A percentile compares a stretch with the other conserved stretches of the same genome.
These are phyloP conservation scores for Ceratitis capitata DNA, from an alignment of 1,140 invertebrate species.

Conservation along the genomic window DNA sequence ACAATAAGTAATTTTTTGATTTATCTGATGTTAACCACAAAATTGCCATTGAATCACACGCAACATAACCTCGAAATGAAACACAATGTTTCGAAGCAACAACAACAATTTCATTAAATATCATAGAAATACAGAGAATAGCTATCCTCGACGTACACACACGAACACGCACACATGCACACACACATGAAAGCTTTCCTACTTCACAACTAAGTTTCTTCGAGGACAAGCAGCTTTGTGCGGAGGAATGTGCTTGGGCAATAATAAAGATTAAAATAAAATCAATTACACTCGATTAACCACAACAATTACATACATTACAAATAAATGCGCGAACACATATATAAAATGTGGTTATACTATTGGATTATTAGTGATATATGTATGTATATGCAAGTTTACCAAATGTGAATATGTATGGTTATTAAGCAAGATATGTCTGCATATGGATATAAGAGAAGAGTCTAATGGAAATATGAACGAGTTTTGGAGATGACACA, in stretches of 20 bases:
- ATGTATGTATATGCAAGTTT: not conserved
- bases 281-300: constrained; percentile 65
- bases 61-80: constrained; percentile 22
- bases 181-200: not conserved
- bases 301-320: constrained; percentile 65
- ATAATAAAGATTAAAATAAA: constrained; percentile 65
- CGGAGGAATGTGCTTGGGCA: constrained; percentile 41
- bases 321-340: constrained; percentile 37
- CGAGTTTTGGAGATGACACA: not conserved
- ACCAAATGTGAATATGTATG: not conserved
- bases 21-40: constrained; percentile 26
- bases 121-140: not conserved
- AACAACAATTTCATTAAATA: constrained; percentile 3
- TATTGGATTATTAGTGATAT: not conserved
- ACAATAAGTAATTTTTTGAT: not conserved
- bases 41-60: constrained; percentile 35
- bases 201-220: not conserved
- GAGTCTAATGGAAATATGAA: no score
- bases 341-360: not conserved
- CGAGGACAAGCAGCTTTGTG: not conserved
- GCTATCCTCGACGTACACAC: not conserved
- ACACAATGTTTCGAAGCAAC: not conserved
- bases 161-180: not conserved
- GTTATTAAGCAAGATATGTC: no score
- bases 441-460: no score